Evolutionary conservation across 1,140 invertebrate genomes (phyloP).

Genomic region (Orchestia grillus): DNA sequence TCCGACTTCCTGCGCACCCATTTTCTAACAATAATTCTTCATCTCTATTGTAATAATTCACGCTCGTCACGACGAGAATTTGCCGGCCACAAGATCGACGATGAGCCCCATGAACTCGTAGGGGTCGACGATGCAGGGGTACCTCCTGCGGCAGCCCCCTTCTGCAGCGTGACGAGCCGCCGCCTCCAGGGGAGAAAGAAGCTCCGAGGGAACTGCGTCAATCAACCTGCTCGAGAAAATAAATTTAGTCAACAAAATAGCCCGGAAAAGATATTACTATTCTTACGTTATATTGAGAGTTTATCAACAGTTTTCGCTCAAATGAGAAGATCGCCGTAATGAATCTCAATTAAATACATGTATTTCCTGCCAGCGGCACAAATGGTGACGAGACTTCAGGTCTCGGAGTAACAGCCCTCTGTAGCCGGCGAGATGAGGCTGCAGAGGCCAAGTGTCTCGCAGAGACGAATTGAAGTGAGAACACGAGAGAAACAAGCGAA

Average conservation of each 20-base stretch:
- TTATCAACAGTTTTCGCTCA: background rate
- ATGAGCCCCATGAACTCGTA: constrained; percentile 23
- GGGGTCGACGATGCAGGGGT: constrained; percentile 45
- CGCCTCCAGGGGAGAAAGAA: background rate
- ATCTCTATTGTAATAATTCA: background rate
- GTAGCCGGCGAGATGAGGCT: no score
- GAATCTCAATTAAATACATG: no score
- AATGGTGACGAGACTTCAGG: no score
- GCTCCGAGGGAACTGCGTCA: background rate
- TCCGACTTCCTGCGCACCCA: no score
- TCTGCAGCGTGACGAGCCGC: background rate
- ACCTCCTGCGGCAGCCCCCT: background rate
- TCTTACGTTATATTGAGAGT: background rate
- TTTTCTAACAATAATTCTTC: background rate
- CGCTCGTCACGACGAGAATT: background rate
- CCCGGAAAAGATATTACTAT: background rate
- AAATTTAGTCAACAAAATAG: background rate
- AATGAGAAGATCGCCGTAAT: background rate
- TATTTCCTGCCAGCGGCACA: no score
- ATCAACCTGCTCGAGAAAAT: background rate
- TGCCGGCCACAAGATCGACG: background rate
- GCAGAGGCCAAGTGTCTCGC: no score
- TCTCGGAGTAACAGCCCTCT: no score
- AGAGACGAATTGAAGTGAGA: no score
- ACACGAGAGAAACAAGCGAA: no score